These are phyloP conservation scores for Parthenolecanium corni DNA, from an alignment of 2,888 invertebrate genomes.

Conservation along the genomic window DNA sequence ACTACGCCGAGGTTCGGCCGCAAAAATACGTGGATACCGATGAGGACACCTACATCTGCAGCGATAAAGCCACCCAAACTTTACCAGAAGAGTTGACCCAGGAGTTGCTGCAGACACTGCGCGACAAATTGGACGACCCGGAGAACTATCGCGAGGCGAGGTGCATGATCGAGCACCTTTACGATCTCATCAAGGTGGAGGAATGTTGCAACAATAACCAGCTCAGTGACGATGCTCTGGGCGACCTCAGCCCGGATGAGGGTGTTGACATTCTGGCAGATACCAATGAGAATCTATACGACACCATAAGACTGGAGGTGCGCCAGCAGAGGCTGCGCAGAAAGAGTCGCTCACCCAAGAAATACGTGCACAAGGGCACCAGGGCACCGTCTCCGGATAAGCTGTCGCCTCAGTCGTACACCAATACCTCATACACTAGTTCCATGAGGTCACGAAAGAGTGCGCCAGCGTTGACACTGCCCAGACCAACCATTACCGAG, in stretches of 20 bases:
- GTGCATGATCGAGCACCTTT: conserved; percentile 64
- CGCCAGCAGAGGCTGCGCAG: not conserved
- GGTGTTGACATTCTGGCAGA: conserved; percentile 35
- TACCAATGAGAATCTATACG: conserved; percentile 35
- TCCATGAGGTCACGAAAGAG: not conserved
- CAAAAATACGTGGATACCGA: conserved; percentile 37
- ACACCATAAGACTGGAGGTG: not conserved
- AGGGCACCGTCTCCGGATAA: conserved; percentile 49
- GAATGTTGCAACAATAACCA: conserved; percentile 49
- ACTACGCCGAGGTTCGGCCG: conserved; percentile 50
- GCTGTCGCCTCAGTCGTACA: conserved; percentile 40
- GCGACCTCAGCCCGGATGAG: conserved; percentile 16
- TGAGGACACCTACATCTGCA: conserved; percentile 31
- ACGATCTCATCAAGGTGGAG: conserved; percentile 60
- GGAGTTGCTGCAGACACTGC: conserved; percentile 55
- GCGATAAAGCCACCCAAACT: conserved; percentile 54
- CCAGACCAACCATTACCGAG: conserved; percentile 35
- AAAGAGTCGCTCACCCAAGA: conserved; percentile 36
- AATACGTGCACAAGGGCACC: conserved; percentile 42
- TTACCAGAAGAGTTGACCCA: conserved; percentile 62
- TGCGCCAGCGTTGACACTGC: conserved; percentile 15
- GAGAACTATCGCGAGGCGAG: conserved; percentile 60
- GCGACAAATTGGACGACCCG: conserved; percentile 58
- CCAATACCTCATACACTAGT: conserved; percentile 1
- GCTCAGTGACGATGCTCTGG: conserved; percentile 23